Evolutionary conservation across 2,113 vertebrate species (phyloP), one percentile per base, ranked within the genome.

Genomic region (Taxidea taxus): DNA sequence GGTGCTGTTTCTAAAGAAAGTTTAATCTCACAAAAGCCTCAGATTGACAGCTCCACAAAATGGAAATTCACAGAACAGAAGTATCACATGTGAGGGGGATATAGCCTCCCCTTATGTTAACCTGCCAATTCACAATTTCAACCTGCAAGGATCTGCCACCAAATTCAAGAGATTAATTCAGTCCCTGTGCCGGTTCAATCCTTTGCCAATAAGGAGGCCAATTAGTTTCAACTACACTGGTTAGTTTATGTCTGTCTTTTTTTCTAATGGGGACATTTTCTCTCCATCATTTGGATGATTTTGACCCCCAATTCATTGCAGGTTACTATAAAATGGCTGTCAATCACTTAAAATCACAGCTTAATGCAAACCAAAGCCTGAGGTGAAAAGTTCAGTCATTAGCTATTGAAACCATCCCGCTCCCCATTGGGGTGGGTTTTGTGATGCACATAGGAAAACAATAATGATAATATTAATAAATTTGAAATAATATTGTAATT

Each of bases 61-160:
- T 97, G 94, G 97, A 97, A 97, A 97, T 98, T 97, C 97, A 97
- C 96, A 98, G 97, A 97, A 98, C 97, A 98, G 97, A 97, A 95
- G 98, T 97, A 97, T 97, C 93, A 96, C 98, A 90, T 95, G 85
- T 18, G 70, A 95, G 60, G 58, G 91, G 97, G 87, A 94, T 87
- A 94, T 66, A 86, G 95, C 80, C 95, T 94, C 82, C 85, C 97
- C 95, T 98, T 96, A 95, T 95, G 92, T 96, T 97, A 97, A 97
- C 97, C 98, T 98, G 97, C 97, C 96, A 98, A 97, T 94, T 97
- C 94, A 93, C 96, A 95, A 91, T 97, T 97, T 97, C 97, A 97
- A 98, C 97, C 96, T 98, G 92, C 90, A 95, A 98, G 97, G 92
- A 88, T 96, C 96, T 97, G 97, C 97, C 94, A 97, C 97, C 54